Base-by-base conservation (phyloP, 2,797 vertebrate species). In the Sebastes kiyomatsui region DNA sequence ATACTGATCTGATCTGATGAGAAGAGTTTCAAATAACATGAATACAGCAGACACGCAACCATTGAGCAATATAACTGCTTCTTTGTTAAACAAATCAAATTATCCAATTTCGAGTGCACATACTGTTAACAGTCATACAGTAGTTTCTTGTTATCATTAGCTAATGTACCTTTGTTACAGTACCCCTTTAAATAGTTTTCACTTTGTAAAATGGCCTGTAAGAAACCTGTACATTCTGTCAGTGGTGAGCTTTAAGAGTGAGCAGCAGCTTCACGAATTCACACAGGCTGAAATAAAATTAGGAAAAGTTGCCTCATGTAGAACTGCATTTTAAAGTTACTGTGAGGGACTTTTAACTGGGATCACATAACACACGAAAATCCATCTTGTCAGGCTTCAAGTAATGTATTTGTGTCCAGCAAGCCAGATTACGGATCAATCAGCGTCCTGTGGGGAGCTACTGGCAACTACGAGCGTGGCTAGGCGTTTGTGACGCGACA, bases 11-110 rank as follows among this genome's bases (percentile, higher is more conserved):
- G 35, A 38, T 38, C 35, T 38, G 12, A 38, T 38, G 35, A 38
- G 35, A 33, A 59, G 4, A 2, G 18, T 72, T 55, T 55, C 0
- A 0, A 65, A 60, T 14, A 46, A 55, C 11, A 23, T 7, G 6
- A 25, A 42, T 28, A 46, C 8, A 54, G 25, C 33, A 18, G 8
- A 4, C 22, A 32, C 8, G 3, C 3, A 1, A 8, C 32, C 64
- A 16, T 12, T 32, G n/a, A 68, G 20, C 11, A 56, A 59, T 58
- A 38, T 13, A 18, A 8, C 55, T 9, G 4, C 7, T 20, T 46
- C 32, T 42, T 68, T 56, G 14, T 32, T n/a, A 16, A 38, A 69
- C 7, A 69, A 67, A 80, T 80, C 25, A 42, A 56, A 73, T 82
- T 11, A 72, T 12, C 32, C 27, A 2, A 72, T 69, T 35, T 58